A percentile compares a stretch with the other conserved stretches of the same genome.
phyloP scores from a whole-genome alignment of 2,113 vertebrate species.

The Microtus richardsoni region DNA sequence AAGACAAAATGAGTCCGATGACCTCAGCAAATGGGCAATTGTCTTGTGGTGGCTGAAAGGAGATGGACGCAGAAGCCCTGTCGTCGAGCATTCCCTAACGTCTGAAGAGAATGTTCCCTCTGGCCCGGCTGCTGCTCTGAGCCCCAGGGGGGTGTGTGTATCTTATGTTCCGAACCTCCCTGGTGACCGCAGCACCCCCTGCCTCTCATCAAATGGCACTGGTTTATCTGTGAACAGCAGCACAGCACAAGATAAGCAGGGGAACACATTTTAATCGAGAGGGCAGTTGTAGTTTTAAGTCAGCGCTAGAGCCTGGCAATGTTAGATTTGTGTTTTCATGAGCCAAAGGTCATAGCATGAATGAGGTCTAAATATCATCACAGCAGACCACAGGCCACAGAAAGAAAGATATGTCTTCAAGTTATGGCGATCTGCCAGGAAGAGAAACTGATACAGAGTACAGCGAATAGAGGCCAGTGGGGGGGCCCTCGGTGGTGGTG shows the following conservation, averaged over 20 bases:
- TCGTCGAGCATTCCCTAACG: conserved; percentile 12
- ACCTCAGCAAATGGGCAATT: conserved; percentile 34
- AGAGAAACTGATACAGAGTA: conserved; percentile 85
- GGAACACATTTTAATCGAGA: conserved; percentile 69
- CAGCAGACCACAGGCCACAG: conserved; percentile 90
- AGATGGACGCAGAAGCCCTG: conserved; percentile 63
- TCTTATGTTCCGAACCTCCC: not conserved
- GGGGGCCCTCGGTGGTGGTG: conserved; percentile 85
- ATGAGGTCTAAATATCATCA: conserved; percentile 95
- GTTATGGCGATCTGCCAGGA: conserved; percentile 93
- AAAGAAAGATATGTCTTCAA: conserved; percentile 96
- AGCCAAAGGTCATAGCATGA: conserved; percentile 93
- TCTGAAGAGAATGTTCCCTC: not conserved
- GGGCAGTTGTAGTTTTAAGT: conserved; percentile 76
- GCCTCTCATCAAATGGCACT: conserved; percentile 70
- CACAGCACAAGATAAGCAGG: conserved; percentile 78
- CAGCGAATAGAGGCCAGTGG: conserved; percentile 85
- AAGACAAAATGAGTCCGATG: conserved; percentile 71
- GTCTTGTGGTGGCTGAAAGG: conserved; percentile 73
- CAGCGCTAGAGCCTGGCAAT: conserved; percentile 82
- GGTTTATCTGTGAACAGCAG: conserved; percentile 75
- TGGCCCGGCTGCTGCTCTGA: conserved; percentile 11
- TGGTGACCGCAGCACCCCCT: conserved; percentile 51
- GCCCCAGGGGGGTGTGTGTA: not conserved
- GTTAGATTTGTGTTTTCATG: conserved; percentile 82